These are phyloP conservation scores for Hippoglossus stenolepis DNA, from an alignment of 2,113 vertebrate genomes.

Conservation along the genomic window DNA sequence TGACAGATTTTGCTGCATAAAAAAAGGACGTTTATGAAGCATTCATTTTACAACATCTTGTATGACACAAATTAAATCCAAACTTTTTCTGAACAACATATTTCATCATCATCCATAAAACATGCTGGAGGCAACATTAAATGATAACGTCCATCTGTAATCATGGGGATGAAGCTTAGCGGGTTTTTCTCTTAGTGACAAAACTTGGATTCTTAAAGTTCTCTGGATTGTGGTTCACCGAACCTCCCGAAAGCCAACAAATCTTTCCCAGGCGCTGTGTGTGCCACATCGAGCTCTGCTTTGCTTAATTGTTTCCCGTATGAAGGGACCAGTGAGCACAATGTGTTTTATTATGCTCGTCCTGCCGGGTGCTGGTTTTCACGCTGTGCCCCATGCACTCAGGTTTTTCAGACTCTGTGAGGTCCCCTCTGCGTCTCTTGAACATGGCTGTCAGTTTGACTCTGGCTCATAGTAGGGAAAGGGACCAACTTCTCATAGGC, in stretches of 20 bases:
- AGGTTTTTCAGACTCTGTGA: conserved; percentile 59
- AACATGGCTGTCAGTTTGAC: conserved; percentile 73
- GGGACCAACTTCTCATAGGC: conserved; percentile 56
- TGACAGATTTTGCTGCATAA: conserved; percentile 22
- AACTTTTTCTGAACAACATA: not conserved
- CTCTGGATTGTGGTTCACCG: conserved; percentile 39
- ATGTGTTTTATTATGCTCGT: conserved; percentile 65
- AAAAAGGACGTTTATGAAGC: conserved; percentile 1
- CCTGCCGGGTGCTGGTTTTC: conserved; percentile 54
- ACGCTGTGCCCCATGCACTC: conserved; percentile 42
- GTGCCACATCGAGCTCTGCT: conserved; percentile 48
- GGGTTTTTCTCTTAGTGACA: conserved; percentile 29
- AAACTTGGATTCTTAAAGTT: conserved; percentile 35
- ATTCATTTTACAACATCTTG: conserved; percentile 3
- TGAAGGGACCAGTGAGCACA: conserved; percentile 35
- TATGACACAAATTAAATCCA: not conserved
- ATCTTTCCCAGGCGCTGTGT: conserved; percentile 53
- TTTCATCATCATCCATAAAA: conserved; percentile 13
- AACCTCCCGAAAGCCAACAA: conserved; percentile 30
- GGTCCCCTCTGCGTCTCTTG: conserved; percentile 62
- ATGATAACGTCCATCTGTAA: conserved; percentile 14
- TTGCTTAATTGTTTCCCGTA: conserved; percentile 59
- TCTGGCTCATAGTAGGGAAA: conserved; percentile 57
- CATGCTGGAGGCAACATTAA: not conserved
- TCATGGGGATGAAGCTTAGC: conserved; percentile 15